Conservation (phyloP, 2,888 invertebrate genomes). For the Theodoxus fluviatilis region DNA sequence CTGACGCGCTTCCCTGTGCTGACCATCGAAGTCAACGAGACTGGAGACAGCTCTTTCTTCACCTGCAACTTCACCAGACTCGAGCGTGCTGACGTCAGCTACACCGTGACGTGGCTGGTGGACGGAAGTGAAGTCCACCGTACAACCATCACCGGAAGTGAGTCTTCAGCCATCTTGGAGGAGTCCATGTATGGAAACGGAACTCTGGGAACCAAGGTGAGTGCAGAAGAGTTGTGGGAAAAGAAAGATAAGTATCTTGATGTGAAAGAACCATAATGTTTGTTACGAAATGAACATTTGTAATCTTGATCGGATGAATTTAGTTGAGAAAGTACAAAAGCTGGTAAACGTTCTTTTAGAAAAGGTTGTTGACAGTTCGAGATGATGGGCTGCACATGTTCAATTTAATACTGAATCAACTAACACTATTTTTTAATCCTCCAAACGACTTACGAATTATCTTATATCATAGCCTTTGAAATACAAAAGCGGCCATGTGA, state of each 20-base stretch:
- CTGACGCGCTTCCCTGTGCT: constrained; percentile 30
- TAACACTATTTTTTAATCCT: no score
- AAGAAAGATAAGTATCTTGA: no score
- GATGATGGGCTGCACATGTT: no score
- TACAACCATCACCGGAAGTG: background rate
- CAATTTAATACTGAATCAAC: no score
- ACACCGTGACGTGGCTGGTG: constrained; percentile 31
- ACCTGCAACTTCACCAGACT: constrained; percentile 31
- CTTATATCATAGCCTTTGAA: no score
- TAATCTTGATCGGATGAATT: no score
- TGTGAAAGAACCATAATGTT: background rate
- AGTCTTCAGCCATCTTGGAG: constrained; percentile 23
- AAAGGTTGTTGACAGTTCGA: no score
- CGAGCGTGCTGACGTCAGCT: constrained; percentile 30
- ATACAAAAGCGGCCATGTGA: no score
- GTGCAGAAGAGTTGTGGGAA: no score
- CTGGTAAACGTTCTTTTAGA: no score
- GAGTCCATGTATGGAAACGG: constrained; percentile 26
- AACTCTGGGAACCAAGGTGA: constrained; percentile 33
- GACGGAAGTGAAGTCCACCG: constrained; percentile 21
- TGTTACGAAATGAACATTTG: background rate
- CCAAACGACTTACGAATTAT: no score
- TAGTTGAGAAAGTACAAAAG: no score
- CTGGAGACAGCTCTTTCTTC: constrained; percentile 27
- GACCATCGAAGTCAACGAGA: constrained; percentile 25